These are phyloP conservation scores for Anguilla marmorata DNA, from an alignment of 2,797 vertebrate species.

Conservation along the genomic window DNA sequence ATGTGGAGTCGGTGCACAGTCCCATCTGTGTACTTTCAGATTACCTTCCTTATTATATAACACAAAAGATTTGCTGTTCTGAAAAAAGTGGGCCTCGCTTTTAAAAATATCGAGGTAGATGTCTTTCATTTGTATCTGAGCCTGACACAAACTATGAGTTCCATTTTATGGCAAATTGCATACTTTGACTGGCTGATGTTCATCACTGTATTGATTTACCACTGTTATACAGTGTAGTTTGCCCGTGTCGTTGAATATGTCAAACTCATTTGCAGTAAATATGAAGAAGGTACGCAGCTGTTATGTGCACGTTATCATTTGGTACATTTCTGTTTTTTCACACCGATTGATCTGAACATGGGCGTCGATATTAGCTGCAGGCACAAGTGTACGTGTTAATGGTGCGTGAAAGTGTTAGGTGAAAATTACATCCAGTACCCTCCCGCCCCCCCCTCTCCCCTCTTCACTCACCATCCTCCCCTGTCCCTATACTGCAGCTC, in stretches of 20 bases:
- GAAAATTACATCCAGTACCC: conserved; percentile 29
- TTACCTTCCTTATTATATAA: neutral
- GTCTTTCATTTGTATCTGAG: neutral
- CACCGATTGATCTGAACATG: conserved; percentile 40
- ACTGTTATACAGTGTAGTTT: neutral
- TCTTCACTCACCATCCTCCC: conserved; percentile 28
- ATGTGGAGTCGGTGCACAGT: neutral
- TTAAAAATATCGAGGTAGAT: neutral
- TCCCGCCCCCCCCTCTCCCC: conserved; percentile 18
- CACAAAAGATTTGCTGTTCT: neutral
- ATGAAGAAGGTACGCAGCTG: neutral
- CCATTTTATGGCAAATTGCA: neutral
- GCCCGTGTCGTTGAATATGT: neutral
- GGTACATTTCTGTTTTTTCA: neutral
- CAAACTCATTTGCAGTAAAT: neutral
- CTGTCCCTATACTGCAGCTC: neutral
- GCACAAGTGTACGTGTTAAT: conserved; percentile 11
- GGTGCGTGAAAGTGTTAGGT: conserved; percentile 9
- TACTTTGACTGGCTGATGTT: neutral
- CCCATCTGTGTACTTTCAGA: neutral
- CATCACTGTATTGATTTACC: neutral
- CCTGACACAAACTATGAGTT: neutral
- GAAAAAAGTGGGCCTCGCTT: neutral
- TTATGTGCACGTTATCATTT: neutral
- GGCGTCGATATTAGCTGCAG: conserved; percentile 43